Base-by-base conservation (phyloP, 2,797 vertebrate genomes). In the Sebastolobus altivelis region DNA sequence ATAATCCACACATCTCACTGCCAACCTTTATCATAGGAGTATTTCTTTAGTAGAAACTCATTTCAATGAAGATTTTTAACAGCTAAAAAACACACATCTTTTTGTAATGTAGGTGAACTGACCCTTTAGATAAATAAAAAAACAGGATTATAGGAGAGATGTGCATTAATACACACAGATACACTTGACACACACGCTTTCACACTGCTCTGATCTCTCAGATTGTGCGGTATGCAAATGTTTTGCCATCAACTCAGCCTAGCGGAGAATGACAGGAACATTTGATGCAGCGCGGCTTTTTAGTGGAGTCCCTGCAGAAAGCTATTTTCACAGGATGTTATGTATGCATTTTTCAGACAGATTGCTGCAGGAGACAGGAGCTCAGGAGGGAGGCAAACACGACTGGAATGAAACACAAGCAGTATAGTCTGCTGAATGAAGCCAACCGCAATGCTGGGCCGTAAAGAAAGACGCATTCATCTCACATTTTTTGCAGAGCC, bases 271-370 rank as follows among this genome's bases (percentile, higher is more conserved):
- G 91, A 93, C 92, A 92, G 91, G 77, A 90, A 86, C 90, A 91
- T 91, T 93, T 90, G 91, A 93, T 93, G 88, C 83, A 72, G 88
- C 73, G 27, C 66, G 11, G 87, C 87, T 89, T 91, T 92, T 93
- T 91, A 91, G 90, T 81, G 85, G 85, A 89, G 91, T 93, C 91
- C 88, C 89, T 70, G 86, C 91, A 92, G 92, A 93, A 93, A 93
- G 92, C 92, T 90, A 88, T 94, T 94, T 94, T 92, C 92, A 93
- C 89, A 93, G 89, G 90, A 92, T 92, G 91, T 94, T 92, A 93
- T 90, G 87, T 91, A 91, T 93, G 93, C 91, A 94, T 94, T 93
- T 94, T 91, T 94, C 91, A 93, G 92, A 94, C 89, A 92, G 89
- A 92, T 95, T 92, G 92, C 92, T 93, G 91, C 88, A 94, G 92